Conservation (phyloP, 2,113 vertebrate species). For the Halcyon malimbica region DNA sequence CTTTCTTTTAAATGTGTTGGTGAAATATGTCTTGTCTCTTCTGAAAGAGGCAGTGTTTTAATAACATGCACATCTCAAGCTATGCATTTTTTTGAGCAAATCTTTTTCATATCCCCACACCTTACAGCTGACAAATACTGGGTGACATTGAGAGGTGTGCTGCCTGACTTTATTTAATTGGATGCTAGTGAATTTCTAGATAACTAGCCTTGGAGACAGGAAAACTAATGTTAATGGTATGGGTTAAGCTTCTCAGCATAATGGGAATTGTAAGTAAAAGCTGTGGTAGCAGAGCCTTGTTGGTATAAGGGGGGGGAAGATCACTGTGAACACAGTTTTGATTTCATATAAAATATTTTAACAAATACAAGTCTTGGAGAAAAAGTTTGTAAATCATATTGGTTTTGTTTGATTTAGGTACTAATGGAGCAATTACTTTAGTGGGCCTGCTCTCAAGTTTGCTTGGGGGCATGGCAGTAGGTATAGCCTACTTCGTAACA, state of each 20-base stretch:
- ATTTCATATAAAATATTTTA: background rate
- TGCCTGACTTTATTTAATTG: background rate
- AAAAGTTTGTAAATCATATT: background rate
- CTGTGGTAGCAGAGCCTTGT: background rate
- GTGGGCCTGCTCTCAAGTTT: conserved; percentile 89
- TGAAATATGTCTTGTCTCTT: background rate
- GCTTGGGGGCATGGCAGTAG: conserved; percentile 87
- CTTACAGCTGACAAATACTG: background rate
- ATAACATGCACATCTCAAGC: background rate
- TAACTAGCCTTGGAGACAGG: background rate
- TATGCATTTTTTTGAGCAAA: background rate
- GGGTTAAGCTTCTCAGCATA: background rate
- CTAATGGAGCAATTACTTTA: conserved; percentile 90
- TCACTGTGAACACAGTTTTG: background rate
- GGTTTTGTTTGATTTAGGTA: conserved; percentile 80
- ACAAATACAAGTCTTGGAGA: background rate
- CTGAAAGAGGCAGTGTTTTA: background rate
- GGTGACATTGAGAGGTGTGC: background rate
- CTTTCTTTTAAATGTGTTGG: background rate
- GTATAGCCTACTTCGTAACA: conserved; percentile 83
- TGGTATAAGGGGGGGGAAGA: background rate
- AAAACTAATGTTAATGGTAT: background rate
- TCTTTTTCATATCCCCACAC: background rate
- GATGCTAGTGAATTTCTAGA: background rate
- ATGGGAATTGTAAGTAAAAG: background rate